Evolutionary conservation across 2,113 vertebrate species (phyloP).

Genomic region (Chiloscyllium plagiosum): DNA sequence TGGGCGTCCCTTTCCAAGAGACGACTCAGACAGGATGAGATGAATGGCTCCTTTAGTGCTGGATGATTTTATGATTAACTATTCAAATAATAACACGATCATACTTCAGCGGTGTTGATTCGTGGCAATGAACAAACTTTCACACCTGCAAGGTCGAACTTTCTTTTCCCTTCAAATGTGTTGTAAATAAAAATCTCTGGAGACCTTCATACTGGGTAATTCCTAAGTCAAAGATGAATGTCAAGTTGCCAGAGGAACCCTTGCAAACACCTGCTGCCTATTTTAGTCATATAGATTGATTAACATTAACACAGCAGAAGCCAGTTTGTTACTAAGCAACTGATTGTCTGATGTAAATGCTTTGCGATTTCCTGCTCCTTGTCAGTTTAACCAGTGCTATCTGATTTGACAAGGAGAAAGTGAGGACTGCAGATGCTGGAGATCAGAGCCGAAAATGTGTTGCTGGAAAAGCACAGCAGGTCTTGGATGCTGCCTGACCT

Average conservation of each 20-base stretch:
- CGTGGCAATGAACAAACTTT: neutral
- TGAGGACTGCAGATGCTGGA: no score
- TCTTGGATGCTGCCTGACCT: no score
- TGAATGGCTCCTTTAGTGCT: neutral
- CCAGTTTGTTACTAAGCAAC: neutral
- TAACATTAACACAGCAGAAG: neutral
- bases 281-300: neutral
- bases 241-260: neutral
- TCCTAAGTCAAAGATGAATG: neutral
- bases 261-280: neutral
- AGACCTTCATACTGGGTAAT: no score
- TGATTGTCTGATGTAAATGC: neutral
- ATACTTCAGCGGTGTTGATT: neutral
- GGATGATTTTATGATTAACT: neutral
- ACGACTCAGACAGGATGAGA: neutral
- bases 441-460: no score
- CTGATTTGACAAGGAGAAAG: no score
- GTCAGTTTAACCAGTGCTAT: no score
- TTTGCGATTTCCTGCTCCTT: neutral
- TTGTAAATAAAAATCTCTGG: neutral
- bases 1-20: neutral
- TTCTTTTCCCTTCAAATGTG: neutral
- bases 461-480: no score
- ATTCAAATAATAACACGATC: neutral
- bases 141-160: neutral